phyloP scores from a whole-genome alignment of 2,797 vertebrate species.

The Sciaenops ocellatus region DNA sequence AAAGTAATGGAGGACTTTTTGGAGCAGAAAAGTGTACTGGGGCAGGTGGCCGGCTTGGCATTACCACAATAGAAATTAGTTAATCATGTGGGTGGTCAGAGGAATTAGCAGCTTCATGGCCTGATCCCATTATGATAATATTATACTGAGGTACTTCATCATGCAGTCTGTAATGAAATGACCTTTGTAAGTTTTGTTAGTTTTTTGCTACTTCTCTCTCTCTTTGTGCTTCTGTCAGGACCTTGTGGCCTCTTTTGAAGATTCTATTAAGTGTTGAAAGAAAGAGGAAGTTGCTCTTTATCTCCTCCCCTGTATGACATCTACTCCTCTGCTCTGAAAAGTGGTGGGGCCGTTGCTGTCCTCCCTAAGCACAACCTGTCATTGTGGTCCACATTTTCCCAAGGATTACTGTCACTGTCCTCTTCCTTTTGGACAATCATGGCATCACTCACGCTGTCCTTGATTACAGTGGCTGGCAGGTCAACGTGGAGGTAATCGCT shows the following conservation, averaged over 20 bases:
- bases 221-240: conserved; percentile 26
- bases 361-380: conserved; percentile 66
- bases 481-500: conserved; percentile 71
- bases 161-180: conserved; percentile 1
- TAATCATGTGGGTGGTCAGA: conserved; percentile 58
- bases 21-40: not conserved
- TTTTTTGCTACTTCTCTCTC: not conserved
- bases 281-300: conserved; percentile 50
- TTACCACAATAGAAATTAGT: conserved; percentile 43
- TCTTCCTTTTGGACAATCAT: conserved; percentile 76
- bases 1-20: not conserved
- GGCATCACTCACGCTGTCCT: conserved; percentile 77
- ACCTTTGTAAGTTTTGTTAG: conserved; percentile 37
- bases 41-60: conserved; percentile 37
- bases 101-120: conserved; percentile 46
- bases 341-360: conserved; percentile 54
- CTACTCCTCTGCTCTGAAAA: conserved; percentile 39
- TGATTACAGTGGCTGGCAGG: conserved; percentile 80
- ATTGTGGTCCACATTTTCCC: conserved; percentile 81
- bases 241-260: conserved; percentile 43
- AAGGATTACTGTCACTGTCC: conserved; percentile 79
- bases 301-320: conserved; percentile 24
- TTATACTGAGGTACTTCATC: conserved; percentile 41
- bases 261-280: conserved; percentile 55
- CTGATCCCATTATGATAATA: conserved; percentile 51